Percentiles rank a stretch among this genome's conserved stretches.
Evolutionary conservation across 2,113 vertebrate genomes (phyloP).

Genomic region (Onychorhynchus coronatus): DNA sequence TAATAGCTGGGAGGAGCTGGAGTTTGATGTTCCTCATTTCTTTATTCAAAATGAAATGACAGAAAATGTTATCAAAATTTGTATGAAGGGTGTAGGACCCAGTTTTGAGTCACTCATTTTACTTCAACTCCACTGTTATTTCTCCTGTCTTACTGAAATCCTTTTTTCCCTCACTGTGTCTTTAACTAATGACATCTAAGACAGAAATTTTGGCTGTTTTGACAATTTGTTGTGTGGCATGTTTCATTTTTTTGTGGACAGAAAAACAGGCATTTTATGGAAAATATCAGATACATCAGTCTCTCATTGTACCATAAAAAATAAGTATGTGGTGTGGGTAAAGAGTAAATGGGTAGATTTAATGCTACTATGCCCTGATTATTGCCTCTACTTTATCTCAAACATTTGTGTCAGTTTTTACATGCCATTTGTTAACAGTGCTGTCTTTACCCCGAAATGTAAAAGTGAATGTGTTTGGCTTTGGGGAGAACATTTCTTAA

Average conservation of each 20-base stretch:
- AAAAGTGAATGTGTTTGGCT: background rate
- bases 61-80: background rate
- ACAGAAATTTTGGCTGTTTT: background rate
- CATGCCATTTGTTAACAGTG: background rate
- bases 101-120: background rate
- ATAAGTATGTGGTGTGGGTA: background rate
- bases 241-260: background rate
- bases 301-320: background rate
- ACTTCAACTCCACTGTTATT: background rate
- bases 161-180: background rate
- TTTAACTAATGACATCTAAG: background rate
- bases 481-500: background rate
- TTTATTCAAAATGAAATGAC: background rate
- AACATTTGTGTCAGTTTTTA: background rate
- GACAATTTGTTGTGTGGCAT: background rate
- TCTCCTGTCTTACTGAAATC: background rate
- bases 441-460: background rate
- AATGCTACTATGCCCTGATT: background rate
- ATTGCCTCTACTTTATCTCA: background rate
- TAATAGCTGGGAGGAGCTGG: background rate
- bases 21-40: background rate
- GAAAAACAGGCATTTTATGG: background rate
- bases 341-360: background rate
- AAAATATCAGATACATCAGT: background rate
- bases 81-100: background rate